These are phyloP conservation scores for Danaus chrysippus DNA, from an alignment of 2,888 invertebrate genomes.

Conservation along the genomic window DNA sequence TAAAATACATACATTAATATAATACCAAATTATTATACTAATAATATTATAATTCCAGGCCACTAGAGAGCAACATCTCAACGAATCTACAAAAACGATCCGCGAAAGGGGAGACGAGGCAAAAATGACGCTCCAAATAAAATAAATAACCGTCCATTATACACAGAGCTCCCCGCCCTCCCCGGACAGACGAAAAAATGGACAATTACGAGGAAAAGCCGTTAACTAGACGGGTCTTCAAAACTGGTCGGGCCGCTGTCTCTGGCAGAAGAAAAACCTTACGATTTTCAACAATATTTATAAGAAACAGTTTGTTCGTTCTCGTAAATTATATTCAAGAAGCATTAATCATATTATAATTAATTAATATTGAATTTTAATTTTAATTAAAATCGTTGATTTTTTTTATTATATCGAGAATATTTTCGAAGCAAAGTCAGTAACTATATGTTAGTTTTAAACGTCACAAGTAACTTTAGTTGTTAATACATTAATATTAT, in stretches of 20 bases:
- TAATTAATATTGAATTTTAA: too few relatives aligned
- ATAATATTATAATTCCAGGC: constrained; percentile 37
- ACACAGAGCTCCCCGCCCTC: constrained; percentile 38
- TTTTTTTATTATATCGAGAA: too few relatives aligned
- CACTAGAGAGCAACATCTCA: constrained; percentile 47
- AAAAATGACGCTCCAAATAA: constrained; percentile 71
- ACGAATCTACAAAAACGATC: constrained; percentile 65
- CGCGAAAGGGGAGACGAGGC: constrained; percentile 62
- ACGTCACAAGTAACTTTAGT: too few relatives aligned
- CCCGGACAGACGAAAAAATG: constrained; percentile 19
- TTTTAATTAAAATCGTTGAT: too few relatives aligned
- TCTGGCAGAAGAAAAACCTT: constrained; percentile 35
- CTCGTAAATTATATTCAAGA: not conserved
- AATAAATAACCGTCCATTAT: constrained; percentile 56
- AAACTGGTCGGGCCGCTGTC: constrained; percentile 41
- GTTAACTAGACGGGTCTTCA: constrained; percentile 32
- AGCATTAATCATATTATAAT: not conserved
- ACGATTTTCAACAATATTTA: not conserved
- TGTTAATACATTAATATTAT: too few relatives aligned
- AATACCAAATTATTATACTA: too few relatives aligned
- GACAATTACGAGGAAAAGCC: constrained; percentile 29
- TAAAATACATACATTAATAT: too few relatives aligned
- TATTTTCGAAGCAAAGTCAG: too few relatives aligned
- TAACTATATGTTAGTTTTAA: too few relatives aligned
- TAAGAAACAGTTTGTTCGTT: not conserved